phyloP scores from a whole-genome alignment of 2,888 invertebrate genomes.

The Brachylomia viminalis region DNA sequence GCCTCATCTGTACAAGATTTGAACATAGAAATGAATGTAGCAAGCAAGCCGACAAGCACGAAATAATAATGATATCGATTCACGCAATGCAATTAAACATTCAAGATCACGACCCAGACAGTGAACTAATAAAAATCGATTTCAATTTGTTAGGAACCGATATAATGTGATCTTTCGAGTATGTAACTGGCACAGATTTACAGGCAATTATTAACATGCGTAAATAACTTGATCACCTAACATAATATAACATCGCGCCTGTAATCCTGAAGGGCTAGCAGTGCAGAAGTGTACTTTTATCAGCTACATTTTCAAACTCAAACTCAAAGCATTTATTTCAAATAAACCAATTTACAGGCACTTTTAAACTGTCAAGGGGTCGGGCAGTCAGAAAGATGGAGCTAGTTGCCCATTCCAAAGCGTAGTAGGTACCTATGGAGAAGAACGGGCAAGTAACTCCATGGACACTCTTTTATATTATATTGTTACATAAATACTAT shows the following conservation, averaged over 20 bases:
- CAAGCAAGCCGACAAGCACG: not conserved
- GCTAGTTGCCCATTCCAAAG: no score
- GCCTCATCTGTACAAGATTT: not conserved
- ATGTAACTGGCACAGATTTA: not conserved
- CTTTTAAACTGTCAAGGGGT: no score
- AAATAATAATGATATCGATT: slow-evolving; percentile 59
- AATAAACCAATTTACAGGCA: no score
- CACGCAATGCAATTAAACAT: slow-evolving; percentile 64
- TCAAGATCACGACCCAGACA: slow-evolving; percentile 66
- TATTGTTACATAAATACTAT: no score
- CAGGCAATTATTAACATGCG: not conserved
- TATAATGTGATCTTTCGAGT: not conserved
- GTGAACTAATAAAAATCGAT: slow-evolving; percentile 45
- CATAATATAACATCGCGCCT: not conserved
- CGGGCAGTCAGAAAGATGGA: no score
- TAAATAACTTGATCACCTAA: not conserved
- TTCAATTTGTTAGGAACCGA: slow-evolving; percentile 46
- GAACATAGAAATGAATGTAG: not conserved
- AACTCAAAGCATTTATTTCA: no score
- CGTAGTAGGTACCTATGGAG: no score
- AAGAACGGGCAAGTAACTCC: no score
- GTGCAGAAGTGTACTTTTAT: not conserved
- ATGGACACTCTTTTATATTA: no score
- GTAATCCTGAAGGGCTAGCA: not conserved
- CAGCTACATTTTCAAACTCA: no score